Conservation (phyloP, 37 sponge, comb jelly and placozoan genomes). For the Halichondria panicea region DNA sequence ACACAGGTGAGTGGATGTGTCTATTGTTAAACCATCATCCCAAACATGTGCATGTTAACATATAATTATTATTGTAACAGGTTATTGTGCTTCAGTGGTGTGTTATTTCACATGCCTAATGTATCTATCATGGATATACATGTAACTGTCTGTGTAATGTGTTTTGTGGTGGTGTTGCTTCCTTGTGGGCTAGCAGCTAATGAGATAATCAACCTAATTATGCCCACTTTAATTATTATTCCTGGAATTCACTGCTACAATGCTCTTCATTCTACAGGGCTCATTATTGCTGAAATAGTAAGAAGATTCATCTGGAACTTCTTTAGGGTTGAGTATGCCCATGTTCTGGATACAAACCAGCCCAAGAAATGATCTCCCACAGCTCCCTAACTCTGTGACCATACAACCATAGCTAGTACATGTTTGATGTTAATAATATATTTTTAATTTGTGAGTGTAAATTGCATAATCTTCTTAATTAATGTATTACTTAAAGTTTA, state of each 20-base stretch:
- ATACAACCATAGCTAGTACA: too few species aligned
- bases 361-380: too few species aligned
- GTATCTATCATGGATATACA: neutral
- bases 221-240: too few species aligned
- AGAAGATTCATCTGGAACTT: conserved; percentile 98
- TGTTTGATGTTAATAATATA: too few species aligned
- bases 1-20: conserved; percentile 29
- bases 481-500: too few species aligned
- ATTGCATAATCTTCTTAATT: too few species aligned
- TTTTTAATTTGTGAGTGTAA: too few species aligned
- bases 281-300: conserved; percentile 60
- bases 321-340: conserved; percentile 92
- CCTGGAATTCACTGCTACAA: too few species aligned
- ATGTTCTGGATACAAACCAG: too few species aligned
- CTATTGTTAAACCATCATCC: neutral
- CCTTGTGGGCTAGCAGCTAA: too few species aligned
- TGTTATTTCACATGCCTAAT: neutral
- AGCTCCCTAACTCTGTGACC: too few species aligned
- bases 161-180: neutral
- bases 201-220: too few species aligned
- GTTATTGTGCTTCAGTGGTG: neutral
- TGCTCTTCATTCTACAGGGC: conserved; percentile 3
- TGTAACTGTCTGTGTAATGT: neutral
- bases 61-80: neutral
- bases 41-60: neutral